phyloP scores from a whole-genome alignment of 2,888 invertebrate species.

The Acrocyrtus sp. region DNA sequence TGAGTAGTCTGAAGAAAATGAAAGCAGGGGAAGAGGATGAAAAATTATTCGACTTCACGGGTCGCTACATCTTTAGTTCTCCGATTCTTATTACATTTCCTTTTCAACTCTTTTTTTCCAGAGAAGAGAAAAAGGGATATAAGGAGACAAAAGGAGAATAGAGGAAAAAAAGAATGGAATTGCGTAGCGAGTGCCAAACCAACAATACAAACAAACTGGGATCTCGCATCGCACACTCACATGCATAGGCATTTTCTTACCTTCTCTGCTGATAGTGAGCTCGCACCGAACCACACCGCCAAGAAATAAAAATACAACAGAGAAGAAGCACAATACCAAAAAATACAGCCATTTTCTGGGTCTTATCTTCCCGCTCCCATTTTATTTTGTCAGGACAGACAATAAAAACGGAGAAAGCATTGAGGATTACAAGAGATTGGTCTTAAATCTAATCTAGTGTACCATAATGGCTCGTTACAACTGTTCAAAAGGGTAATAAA shows the following conservation, averaged over 20 bases:
- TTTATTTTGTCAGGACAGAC: conserved; percentile 48
- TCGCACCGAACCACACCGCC: no score
- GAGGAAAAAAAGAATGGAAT: no score
- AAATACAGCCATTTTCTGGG: no score
- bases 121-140: conserved; percentile 7
- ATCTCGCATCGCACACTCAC: no score
- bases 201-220: no score
- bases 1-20: no score
- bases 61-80: conserved; percentile 45
- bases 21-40: conserved; percentile 45
- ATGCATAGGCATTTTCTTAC: no score
- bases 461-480: conserved; percentile 53
- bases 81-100: conserved; percentile 34
- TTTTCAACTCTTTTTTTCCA: conserved; percentile 11
- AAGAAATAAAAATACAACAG: no score
- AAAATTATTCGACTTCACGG: conserved; percentile 49
- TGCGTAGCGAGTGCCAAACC: no score
- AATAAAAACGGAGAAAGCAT: conserved; percentile 47
- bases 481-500: conserved; percentile 52
- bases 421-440: conserved; percentile 50
- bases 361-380: conserved; percentile 52
- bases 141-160: no score
- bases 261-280: no score
- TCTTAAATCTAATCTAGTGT: conserved; percentile 53
- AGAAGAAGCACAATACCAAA: no score